A percentile compares a stretch with the other conserved stretches of the same genome.
Conservation (phyloP, 2,888 invertebrate species). For the Brachyptera putata region DNA sequence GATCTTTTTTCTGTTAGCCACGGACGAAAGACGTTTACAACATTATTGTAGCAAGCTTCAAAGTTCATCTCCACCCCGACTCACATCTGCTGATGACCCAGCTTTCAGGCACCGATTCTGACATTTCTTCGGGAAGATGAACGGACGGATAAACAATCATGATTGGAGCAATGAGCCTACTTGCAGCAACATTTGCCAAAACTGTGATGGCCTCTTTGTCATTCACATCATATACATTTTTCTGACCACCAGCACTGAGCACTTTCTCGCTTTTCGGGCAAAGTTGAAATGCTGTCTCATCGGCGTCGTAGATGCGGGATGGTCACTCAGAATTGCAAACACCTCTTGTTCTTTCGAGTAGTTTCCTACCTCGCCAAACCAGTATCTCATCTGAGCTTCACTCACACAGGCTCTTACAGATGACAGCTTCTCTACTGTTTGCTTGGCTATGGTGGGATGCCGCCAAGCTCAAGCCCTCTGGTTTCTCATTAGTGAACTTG, state of each 20-base stretch:
- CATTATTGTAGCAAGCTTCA: constrained; percentile 41
- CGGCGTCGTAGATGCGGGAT: constrained; percentile 35
- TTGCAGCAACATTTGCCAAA: constrained; percentile 35
- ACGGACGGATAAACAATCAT: constrained; percentile 39
- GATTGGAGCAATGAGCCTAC: constrained; percentile 37
- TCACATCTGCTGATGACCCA: constrained; percentile 39
- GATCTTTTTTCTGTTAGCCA: constrained; percentile 37
- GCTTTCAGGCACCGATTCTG: constrained; percentile 31
- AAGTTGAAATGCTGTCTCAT: constrained; percentile 36
- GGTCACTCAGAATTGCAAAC: constrained; percentile 2
- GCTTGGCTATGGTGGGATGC: background rate
- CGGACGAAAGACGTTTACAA: constrained; percentile 40
- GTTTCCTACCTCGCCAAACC: background rate
- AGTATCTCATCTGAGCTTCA: constrained; percentile 7
- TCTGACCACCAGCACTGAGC: constrained; percentile 36
- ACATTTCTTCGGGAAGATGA: constrained; percentile 35
- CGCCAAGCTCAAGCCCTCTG: no score
- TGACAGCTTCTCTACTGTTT: constrained; percentile 7
- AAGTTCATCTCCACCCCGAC: constrained; percentile 41
- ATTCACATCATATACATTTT: constrained; percentile 35
- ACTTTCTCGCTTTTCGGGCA: constrained; percentile 37
- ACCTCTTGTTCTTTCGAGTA: background rate
- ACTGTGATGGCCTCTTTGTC: constrained; percentile 17
- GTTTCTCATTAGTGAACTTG: no score
- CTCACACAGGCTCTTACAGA: constrained; percentile 1